Conservation (phyloP, 23 tunicate species). For the Halocynthia roretzi region DNA sequence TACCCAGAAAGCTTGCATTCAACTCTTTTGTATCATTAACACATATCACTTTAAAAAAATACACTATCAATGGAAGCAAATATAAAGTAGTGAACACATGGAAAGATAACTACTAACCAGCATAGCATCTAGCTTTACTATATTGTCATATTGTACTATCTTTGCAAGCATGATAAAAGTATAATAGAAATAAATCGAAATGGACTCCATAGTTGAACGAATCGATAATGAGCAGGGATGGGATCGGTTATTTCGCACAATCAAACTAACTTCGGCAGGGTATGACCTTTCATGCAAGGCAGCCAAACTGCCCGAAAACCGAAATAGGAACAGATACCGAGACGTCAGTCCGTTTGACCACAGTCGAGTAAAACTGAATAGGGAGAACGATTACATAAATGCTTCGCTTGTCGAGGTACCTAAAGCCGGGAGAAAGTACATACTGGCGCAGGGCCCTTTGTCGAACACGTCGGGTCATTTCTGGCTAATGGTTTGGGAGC, state of each 20-base stretch:
- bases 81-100: too few species aligned
- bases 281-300: constrained; percentile 61
- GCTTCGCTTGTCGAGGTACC: constrained; percentile 54
- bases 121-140: too few species aligned
- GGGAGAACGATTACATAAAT: constrained; percentile 91
- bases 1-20: too few species aligned
- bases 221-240: constrained; percentile 65
- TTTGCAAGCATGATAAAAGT: background rate
- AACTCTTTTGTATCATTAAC: too few species aligned
- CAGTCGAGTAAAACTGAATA: constrained; percentile 75
- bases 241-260: constrained; percentile 54
- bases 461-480: constrained; percentile 79
- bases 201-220: constrained; percentile 31
- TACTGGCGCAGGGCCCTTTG: constrained; percentile 91
- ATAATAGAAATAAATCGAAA: constrained; percentile 9
- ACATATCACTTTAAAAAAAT: too few species aligned
- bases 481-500: constrained; percentile 99
- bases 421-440: constrained; percentile 52
- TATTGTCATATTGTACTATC: too few species aligned
- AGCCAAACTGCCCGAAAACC: constrained; percentile 59
- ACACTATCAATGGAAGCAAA: too few species aligned
- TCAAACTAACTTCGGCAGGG: constrained; percentile 41
- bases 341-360: constrained; percentile 98
- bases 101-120: too few species aligned
- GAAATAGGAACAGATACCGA: constrained; percentile 67